Evolutionary conservation across 1,140 invertebrate species (phyloP).

Genomic region (Drosophila lacteicornis): DNA sequence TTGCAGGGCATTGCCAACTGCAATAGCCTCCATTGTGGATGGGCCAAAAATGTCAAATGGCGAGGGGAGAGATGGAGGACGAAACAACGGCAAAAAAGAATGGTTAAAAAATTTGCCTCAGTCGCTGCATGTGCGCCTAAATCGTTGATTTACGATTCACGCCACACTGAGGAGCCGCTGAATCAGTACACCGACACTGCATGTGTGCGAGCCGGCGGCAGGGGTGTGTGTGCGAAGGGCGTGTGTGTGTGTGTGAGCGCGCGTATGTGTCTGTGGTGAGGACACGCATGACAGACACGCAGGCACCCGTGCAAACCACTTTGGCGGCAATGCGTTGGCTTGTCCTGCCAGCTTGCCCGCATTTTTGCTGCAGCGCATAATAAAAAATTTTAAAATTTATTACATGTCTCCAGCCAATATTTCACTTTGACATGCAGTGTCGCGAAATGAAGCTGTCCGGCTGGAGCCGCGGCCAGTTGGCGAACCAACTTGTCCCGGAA

Average conservation of each 20-base stretch:
- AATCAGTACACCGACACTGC: conserved; percentile 58
- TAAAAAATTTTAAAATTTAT: conserved; percentile 84
- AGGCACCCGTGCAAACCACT: conserved; percentile 82
- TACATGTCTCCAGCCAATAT: conserved; percentile 84
- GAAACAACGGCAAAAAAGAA: conserved; percentile 22
- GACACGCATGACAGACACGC: conserved; percentile 79
- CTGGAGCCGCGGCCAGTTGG: conserved; percentile 47
- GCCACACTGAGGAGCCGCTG: conserved; percentile 78
- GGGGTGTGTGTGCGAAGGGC: not conserved
- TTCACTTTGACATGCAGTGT: conserved; percentile 84
- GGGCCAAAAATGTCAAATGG: conserved; percentile 66
- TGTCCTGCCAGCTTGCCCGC: conserved; percentile 21
- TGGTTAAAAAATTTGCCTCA: conserved; percentile 58
- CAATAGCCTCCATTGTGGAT: conserved; percentile 8
- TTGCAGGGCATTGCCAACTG: conserved; percentile 42
- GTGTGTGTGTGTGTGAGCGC: not conserved
- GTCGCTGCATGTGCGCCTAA: conserved; percentile 79
- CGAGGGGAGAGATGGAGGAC: conserved; percentile 19
- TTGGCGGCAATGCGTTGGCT: conserved; percentile 75
- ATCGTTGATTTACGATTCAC: conserved; percentile 84
- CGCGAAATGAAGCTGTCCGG: conserved; percentile 84
- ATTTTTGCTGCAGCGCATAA: conserved; percentile 65
- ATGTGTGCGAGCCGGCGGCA: not conserved
- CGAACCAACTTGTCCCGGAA: conserved; percentile 3
- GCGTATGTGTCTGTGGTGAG: conserved; percentile 65